A percentile compares a stretch with the other conserved stretches of the same genome.
phyloP scores from a whole-genome alignment of 2,888 invertebrate genomes.

The Plusia festucae region DNA sequence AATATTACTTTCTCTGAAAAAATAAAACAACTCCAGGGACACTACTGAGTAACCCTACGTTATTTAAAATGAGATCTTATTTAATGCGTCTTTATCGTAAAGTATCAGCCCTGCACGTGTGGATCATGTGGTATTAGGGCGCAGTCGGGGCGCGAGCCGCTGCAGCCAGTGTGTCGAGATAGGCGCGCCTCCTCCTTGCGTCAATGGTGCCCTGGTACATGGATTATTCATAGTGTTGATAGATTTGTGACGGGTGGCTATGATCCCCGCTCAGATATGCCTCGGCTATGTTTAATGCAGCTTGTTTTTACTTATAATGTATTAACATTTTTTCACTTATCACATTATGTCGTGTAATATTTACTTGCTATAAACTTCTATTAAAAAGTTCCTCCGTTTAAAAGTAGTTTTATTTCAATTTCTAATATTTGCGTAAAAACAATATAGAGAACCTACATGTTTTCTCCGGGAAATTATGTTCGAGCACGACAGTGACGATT shows the following conservation, averaged over 20 bases:
- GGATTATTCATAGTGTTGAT: slow-evolving; percentile 22
- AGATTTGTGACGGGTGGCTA: slow-evolving; percentile 9
- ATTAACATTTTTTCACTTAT: no score
- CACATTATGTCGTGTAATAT: no score
- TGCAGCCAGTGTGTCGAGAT: slow-evolving; percentile 13
- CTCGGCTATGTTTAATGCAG: background rate
- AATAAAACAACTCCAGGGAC: background rate
- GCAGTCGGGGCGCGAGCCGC: slow-evolving; percentile 24
- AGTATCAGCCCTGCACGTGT: slow-evolving; percentile 23
- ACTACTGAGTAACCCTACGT: background rate
- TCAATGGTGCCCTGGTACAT: background rate
- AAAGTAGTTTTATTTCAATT: no score
- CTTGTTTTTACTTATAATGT: no score
- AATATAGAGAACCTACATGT: no score
- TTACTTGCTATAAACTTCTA: no score
- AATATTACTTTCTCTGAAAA: background rate
- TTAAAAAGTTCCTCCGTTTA: no score
- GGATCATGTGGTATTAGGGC: slow-evolving; percentile 23
- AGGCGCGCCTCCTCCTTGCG: slow-evolving; percentile 6
- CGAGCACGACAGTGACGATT: no score
- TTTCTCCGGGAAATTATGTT: no score
- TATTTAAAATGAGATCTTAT: background rate
- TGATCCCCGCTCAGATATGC: background rate
- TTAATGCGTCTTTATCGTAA: slow-evolving; percentile 16
- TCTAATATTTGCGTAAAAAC: no score